Conservation (phyloP, 35 echinoderm and acorn worm species). For the Heliocidaris erythrogramma region DNA sequence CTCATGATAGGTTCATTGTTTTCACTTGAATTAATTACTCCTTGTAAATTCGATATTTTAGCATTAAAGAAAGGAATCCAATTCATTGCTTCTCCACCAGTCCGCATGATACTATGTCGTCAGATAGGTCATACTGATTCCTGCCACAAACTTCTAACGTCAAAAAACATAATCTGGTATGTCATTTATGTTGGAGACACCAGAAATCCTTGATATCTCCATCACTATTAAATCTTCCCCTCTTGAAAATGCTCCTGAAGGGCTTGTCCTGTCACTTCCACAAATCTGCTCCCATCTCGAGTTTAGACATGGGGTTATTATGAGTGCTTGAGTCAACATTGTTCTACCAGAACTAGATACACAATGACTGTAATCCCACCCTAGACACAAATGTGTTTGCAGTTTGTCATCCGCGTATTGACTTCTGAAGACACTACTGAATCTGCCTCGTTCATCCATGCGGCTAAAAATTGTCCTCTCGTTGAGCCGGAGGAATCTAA, state of each 20-base stretch:
- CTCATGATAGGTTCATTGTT: no score
- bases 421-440: background rate
- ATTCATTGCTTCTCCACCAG: background rate
- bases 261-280: background rate
- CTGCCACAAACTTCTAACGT: background rate
- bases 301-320: conserved; percentile 4
- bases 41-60: background rate
- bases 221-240: background rate
- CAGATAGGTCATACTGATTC: background rate
- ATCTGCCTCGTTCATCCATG: background rate
- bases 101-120: no score
- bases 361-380: background rate
- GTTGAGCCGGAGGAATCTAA: background rate
- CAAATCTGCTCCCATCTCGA: conserved; percentile 18
- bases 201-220: background rate
- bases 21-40: no score
- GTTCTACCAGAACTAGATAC: conserved; percentile 6
- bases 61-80: background rate
- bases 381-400: conserved; percentile 35
- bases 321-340: conserved; percentile 45
- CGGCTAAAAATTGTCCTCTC: background rate
- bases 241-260: no score
- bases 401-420: conserved; percentile 15
- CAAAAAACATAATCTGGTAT: background rate
- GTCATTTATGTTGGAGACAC: background rate